These are phyloP conservation scores for Cotesia vestalis DNA, from an alignment of 1,140 invertebrate genomes.

Conservation along the genomic window DNA sequence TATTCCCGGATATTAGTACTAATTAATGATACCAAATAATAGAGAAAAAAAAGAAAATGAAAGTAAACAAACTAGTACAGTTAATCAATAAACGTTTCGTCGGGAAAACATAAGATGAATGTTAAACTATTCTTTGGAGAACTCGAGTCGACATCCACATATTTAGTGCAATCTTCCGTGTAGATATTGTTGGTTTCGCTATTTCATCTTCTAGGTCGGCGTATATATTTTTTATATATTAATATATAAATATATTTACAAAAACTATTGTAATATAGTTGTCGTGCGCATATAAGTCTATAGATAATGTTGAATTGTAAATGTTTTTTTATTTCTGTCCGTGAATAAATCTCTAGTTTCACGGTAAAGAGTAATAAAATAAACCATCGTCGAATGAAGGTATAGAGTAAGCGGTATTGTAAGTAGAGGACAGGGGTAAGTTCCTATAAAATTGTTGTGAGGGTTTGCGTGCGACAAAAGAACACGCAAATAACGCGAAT, in stretches of 20 bases:
- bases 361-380: too few species aligned
- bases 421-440: too few species aligned
- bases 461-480: too few species aligned
- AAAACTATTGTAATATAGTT: too few species aligned
- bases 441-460: too few species aligned
- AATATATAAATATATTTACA: conserved; percentile 10
- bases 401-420: too few species aligned
- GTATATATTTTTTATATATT: conserved; percentile 16
- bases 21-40: not conserved
- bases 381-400: too few species aligned
- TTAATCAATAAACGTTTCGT: not conserved
- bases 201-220: conserved; percentile 38
- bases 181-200: conserved; percentile 42
- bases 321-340: too few species aligned
- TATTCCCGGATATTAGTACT: not conserved
- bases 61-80: not conserved
- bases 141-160: conserved; percentile 33
- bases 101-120: not conserved
- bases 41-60: conserved; percentile 20
- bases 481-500: too few species aligned
- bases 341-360: too few species aligned
- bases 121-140: not conserved
- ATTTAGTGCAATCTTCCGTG: conserved; percentile 34
- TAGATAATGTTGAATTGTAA: too few species aligned
- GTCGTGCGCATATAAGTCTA: too few species aligned